Evolutionary conservation across 2,113 vertebrate species (phyloP), one percentile per base, ranked within the genome.

Genomic region (Mustela nigripes): DNA sequence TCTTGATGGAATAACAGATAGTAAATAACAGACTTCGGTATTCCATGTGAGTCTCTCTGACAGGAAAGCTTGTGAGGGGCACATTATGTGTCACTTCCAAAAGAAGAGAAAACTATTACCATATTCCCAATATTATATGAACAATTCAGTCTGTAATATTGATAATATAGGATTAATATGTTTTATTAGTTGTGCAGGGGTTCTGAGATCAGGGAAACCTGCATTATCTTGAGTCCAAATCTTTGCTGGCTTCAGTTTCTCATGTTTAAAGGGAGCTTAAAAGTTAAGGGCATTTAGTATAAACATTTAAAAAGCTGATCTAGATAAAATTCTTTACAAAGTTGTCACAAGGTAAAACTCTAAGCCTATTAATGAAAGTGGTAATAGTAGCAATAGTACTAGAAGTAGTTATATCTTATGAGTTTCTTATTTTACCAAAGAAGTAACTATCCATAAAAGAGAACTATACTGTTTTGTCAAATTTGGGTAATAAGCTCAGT

Each of bases 401-500:
- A 45, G 15, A 73, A n/a, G n/a, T 50, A 22, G 19, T 39, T 85
- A 50, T 45, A 58, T 26, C 10, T 83, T 85, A 16, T 87, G 45
- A 79, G 7, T 33, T 28, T 90, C 26, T 87, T 90, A 69, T 91
- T 85, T 60, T 85, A 36, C 62, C 15, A 28, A 39, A 95, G 7
- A 85, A 82, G 58, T 36, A 36, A 63, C 36, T 63, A 96, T 28
- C 56, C 50, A 73, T 18, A 67, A 4, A 90, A 42, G n/a, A 11
- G 92, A 93, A 86, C 31, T 82, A 58, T 86, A 71, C 22, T 5
- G 71, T 62, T 89, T 81, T 62, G 21, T 12, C 26, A 82, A 71
- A 94, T 65, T 90, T 94, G 48, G n/a, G 3, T 91, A 94, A 95
- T 69, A 19, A 56, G 89, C 5, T 69, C 33, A 67, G 67, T 94